Conservation (phyloP, 2,888 invertebrate species). For the Ypsolopha scabrella region DNA sequence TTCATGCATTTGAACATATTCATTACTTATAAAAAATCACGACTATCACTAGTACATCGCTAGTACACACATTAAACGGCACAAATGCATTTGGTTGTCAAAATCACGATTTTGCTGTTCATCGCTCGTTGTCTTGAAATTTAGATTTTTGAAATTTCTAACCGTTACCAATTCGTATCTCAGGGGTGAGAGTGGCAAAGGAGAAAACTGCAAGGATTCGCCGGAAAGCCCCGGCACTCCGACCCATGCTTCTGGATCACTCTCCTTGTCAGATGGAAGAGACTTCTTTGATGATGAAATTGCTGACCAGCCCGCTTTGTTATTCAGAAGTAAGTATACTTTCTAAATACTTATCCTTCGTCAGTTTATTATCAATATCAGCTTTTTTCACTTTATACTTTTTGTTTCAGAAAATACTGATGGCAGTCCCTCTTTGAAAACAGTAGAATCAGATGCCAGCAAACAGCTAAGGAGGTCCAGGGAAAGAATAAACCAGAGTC, state of each 20-base stretch:
- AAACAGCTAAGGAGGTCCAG: slow-evolving; percentile 48
- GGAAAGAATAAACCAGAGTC: slow-evolving; percentile 38
- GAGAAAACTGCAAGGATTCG: slow-evolving; percentile 46
- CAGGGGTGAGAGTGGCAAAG: slow-evolving; percentile 15
- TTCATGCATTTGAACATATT: no score
- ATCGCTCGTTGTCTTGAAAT: no score
- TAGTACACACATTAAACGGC: no score
- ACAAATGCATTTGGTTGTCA: no score
- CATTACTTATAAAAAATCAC: no score
- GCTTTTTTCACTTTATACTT: no score
- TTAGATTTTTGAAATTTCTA: no score
- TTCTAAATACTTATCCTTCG: no score
- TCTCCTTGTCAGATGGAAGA: slow-evolving; percentile 84
- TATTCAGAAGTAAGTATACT: slow-evolving; percentile 75
- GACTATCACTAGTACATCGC: no score
- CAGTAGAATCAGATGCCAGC: slow-evolving; percentile 45
- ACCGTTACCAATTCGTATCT: background rate
- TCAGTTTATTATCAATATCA: no score
- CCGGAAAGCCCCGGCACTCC: slow-evolving; percentile 81
- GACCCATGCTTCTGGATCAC: slow-evolving; percentile 81
- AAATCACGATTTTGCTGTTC: no score
- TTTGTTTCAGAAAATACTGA: slow-evolving; percentile 45
- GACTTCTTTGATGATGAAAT: slow-evolving; percentile 93
- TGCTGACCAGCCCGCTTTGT: slow-evolving; percentile 87
- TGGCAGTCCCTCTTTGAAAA: slow-evolving; percentile 45